Percentiles rank a stretch among this genome's conserved stretches.
Evolutionary conservation across 2,797 vertebrate genomes (phyloP).

Genomic region (Clarias laeviceps): DNA sequence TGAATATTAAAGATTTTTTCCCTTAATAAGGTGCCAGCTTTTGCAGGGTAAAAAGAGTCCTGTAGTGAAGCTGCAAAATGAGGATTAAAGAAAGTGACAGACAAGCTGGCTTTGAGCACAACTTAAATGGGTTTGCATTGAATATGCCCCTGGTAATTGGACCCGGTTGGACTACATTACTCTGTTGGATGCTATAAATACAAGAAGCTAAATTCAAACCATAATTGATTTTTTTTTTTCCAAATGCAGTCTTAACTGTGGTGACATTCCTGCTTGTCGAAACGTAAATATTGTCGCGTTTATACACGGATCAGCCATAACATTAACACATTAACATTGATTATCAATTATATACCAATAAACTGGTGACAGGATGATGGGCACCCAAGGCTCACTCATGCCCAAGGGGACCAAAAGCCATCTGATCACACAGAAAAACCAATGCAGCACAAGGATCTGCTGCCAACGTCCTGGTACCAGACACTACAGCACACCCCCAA

Average conservation of each 20-base stretch:
- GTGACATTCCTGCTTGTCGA: background rate
- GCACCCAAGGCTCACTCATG: too few species aligned
- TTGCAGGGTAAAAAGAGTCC: background rate
- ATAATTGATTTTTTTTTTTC: background rate
- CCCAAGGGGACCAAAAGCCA: too few species aligned
- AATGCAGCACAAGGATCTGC: too few species aligned
- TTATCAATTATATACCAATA: too few species aligned
- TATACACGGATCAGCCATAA: too few species aligned
- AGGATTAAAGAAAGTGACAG: conserved; percentile 5
- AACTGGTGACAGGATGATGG: too few species aligned
- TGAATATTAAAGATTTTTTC: background rate
- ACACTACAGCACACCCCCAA: too few species aligned
- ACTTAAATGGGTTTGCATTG: background rate
- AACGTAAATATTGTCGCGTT: background rate
- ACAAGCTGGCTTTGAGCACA: background rate
- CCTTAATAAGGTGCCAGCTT: background rate
- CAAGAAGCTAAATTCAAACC: conserved; percentile 1
- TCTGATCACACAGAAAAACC: too few species aligned
- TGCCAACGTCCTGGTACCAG: too few species aligned
- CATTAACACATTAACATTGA: too few species aligned
- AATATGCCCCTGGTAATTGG: background rate
- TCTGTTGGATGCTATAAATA: conserved; percentile 18
- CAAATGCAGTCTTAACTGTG: background rate
- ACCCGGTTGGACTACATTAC: background rate
- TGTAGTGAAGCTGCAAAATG: background rate